Percentiles rank a stretch among this genome's conserved stretches.
These are phyloP conservation scores for Argynnis bischoffii DNA, from an alignment of 2,888 invertebrate species.

Conservation along the genomic window DNA sequence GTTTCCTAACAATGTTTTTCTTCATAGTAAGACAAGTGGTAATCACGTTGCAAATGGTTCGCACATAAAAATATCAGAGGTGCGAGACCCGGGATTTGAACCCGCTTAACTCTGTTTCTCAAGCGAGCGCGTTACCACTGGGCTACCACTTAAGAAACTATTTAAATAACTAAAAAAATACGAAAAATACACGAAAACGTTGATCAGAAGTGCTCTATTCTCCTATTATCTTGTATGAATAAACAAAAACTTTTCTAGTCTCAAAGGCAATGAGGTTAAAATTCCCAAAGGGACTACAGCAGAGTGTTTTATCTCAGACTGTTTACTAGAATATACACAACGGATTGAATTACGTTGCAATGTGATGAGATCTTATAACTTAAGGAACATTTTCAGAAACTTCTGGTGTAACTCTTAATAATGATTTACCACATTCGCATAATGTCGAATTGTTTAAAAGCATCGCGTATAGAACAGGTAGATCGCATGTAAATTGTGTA, in stretches of 20 bases:
- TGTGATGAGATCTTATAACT: background rate
- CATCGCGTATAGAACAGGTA: background rate
- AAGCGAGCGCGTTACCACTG: no score
- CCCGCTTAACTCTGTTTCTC: no score
- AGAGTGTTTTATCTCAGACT: constrained; percentile 17
- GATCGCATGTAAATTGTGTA: constrained; percentile 3
- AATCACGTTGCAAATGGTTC: no score
- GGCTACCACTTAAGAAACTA: no score
- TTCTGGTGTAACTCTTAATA: background rate
- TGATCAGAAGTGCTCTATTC: background rate
- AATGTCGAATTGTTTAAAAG: background rate
- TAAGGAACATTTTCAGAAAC: background rate
- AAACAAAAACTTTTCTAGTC: constrained; percentile 4
- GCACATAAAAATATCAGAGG: no score
- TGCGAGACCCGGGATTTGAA: no score
- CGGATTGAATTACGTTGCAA: background rate
- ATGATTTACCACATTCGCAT: constrained; percentile 4
- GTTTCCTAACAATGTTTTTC: no score
- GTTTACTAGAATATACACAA: constrained; percentile 18
- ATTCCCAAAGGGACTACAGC: constrained; percentile 14
- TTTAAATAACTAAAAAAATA: no score
- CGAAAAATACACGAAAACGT: background rate
- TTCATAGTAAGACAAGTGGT: no score
- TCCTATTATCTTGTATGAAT: background rate
- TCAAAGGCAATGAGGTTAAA: constrained; percentile 20